Base-by-base conservation (phyloP, 2,797 vertebrate genomes). In the Anguilla pacifica region DNA sequence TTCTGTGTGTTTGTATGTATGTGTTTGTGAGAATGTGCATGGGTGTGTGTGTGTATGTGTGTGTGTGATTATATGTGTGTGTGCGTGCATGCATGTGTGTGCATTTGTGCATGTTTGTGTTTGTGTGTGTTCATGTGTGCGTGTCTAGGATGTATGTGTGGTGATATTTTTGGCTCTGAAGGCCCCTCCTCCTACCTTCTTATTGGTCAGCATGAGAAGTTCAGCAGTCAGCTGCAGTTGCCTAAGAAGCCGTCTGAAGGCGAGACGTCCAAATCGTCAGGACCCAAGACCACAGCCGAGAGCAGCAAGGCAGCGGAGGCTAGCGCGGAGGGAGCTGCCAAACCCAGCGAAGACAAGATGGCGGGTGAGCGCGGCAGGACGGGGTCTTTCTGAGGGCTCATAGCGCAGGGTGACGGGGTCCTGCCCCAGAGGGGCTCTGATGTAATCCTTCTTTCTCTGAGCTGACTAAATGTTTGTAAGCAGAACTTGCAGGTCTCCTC, bases 221-320 rank as follows among this genome's bases (percentile, higher is more conserved):
- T 99, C 94, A 98, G 98, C 90, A 99, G 98, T 88, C 98, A 99
- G 89, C 96, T 99, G 86, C 98, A 99, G 31, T 95, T 99, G 91
- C 97, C 97, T 91, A 98, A 98, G 91, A 99, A 98, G 92, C 95
- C 96, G 31, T 95, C 96, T 87, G 96, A 94, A 9, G 90, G 94
- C 61, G 98, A 99, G 91, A 93, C 94, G 0, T 89, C 92, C 82
- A 96, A 96, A 93, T 93, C 96, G 85, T 91, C 94, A 22, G 91
- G 92, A 89, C 91, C 88, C 1, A 95, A 91, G 89, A 84, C 91
- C 17, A 89, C 53, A 28, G 94, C 55, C 2, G 94, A 95, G 61
- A 0, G 93, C 86, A 92, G 88, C n/a, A 95, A 91, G 91, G 87
- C 90, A 25, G 31, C 91, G 0, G 94, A 95, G 9, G 92, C 90